Evolutionary conservation across 2,797 vertebrate species (phyloP), one percentile per base, ranked within the genome.

Genomic region (Enteromius fasciolatus): DNA sequence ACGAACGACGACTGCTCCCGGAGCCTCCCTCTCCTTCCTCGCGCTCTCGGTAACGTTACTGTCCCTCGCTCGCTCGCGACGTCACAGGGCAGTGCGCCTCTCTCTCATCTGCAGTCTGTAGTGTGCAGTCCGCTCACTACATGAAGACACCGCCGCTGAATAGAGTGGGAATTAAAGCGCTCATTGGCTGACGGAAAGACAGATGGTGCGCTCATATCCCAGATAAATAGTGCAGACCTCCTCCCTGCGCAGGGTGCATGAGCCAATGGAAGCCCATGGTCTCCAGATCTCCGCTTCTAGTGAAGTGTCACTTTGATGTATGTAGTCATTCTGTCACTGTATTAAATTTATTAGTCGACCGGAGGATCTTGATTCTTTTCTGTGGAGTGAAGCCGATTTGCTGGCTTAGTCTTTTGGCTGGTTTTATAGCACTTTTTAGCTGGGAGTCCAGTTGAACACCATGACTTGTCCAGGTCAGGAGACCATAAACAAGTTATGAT

Each of bases 141-240:
- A 84, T 78, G 86, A 83, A 86, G 80, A 87, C 63, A 81, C 57
- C 25, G 61, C 80, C 76, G 41, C 63, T 75, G 82, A 84, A 84
- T 87, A 80, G 74, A 83, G 84, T 64, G 83, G 70, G 82, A 83
- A 87, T 89, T 84, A 86, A 73, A 85, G 83, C 78, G 50, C 86
- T 89, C 85, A 89, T 89, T 90, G 91, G 89, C 73, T 88, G 86
- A 89, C 77, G 72, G 86, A 79, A 83, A 89, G 87, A 90, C 90
- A 88, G 88, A 90, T 90, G 89, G 86, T 81, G 64, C 46, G 50
- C 82, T 84, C 78, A 73, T 76, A 83, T 87, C 84, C 83, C 87
- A 73, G 88, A 89, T 90, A 90, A 92, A 92, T 88, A 87, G 86
- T 88, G 69, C 83, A 86, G 84, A 86, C 88, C 87, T 68, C 87